A percentile compares a stretch with the other conserved stretches of the same genome.
phyloP scores from a whole-genome alignment of 2,113 vertebrate species.

The Cichladusa arquata region DNA sequence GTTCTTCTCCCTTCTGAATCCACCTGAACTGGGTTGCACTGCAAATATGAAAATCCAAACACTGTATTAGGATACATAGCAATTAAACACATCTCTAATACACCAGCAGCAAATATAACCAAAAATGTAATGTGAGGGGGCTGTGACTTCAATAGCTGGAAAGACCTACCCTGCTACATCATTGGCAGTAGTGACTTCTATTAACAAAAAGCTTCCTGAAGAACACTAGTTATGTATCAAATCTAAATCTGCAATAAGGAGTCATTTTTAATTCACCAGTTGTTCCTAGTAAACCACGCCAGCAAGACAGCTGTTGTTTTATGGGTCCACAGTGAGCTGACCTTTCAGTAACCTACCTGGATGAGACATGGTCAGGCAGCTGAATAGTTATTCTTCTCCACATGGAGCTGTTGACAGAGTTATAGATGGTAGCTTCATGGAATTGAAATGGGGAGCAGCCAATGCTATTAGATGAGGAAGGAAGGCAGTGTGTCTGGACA shows the following conservation, averaged over 20 bases:
- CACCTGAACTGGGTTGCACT: conserved; percentile 98
- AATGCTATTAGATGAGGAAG: conserved; percentile 92
- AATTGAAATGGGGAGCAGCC: conserved; percentile 98
- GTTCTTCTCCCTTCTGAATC: conserved; percentile 92
- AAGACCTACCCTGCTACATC: neutral
- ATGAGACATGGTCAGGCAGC: conserved; percentile 94
- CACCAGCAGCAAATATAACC: neutral
- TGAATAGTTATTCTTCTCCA: conserved; percentile 95
- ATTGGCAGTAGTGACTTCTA: neutral
- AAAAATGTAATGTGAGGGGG: neutral
- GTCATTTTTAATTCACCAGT: neutral
- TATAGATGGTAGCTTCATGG: conserved; percentile 96
- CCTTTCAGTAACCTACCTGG: conserved; percentile 77
- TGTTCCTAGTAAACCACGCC: neutral
- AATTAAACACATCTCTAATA: neutral
- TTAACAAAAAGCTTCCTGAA: neutral
- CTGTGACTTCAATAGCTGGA: neutral
- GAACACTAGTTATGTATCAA: neutral
- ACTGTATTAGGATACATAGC: neutral
- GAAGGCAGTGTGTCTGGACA: conserved; percentile 94
- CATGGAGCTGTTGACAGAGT: conserved; percentile 90
- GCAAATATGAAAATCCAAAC: conserved; percentile 22
- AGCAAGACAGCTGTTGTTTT: neutral
- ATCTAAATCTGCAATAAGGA: neutral
- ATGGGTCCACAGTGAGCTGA: neutral